Evolutionary conservation across 2,888 invertebrate genomes (phyloP), one percentile per base, ranked within the genome.

Genomic region (Pheosia tremula): DNA sequence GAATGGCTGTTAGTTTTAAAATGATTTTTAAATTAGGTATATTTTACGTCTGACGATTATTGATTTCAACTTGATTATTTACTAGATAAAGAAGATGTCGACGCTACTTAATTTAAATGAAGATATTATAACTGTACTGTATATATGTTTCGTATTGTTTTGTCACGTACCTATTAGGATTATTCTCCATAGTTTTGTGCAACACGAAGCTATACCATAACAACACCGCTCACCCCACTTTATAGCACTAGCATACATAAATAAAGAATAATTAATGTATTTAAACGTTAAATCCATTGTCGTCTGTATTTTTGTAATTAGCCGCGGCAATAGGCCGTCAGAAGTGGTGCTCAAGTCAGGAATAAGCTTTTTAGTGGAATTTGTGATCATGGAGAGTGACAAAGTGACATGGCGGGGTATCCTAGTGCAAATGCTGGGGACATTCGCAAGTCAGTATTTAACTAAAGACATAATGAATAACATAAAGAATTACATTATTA

Each of bases 381-480:
- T 72, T 6, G n/a, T 13, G 5, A 4, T n/a, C 13, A 75, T 77
- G 75, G 67, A 71, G 36, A 61, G 64, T 66, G 73, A 65, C 3
- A 71, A 61, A 63, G 62, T 75, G 53, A 60, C 66, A 4, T 13
- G 56, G 0, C 66, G 57, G 55, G 70, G 67, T 24, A 63, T 63
- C 43, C 10, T 64, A 7, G 73, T 75, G 54, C 75, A 75, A 57
- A 57, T 64, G 3, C 47, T 47, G 4, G 59, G 71, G 4, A 66
- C 71, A 0, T 63, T 75, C 13, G 61, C 75, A 67, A 77, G 75
- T 75, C 60, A 69, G 71, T 72, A 71, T 59, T n/a, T 8, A 9
- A 57, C 13, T 43, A 11, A 5, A 4, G 24, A 24, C 24, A 24
- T 24, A 24, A 24, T 1, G 24, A 24, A 24, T 24, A 1, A 24